Conservation (phyloP, 2,888 invertebrate genomes). For the Julus scandinavius region DNA sequence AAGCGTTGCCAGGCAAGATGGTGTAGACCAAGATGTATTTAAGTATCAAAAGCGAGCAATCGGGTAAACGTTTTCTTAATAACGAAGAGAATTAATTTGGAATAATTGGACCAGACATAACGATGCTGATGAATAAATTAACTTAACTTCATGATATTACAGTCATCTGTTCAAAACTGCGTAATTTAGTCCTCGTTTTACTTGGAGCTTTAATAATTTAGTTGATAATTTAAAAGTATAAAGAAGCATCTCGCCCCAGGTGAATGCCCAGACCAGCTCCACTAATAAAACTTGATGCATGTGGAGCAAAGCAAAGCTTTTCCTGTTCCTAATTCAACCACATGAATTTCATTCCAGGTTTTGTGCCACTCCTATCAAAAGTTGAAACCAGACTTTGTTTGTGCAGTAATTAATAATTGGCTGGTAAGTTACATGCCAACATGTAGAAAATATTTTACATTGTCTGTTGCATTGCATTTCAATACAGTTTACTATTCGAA, state of each 20-base stretch:
- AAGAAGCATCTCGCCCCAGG: not conserved
- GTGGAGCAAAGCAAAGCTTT: not conserved
- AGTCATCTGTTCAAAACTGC: not conserved
- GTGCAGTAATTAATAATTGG: not conserved
- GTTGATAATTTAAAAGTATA: not conserved
- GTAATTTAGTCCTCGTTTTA: not conserved
- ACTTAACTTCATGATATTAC: not conserved
- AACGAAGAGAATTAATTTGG: not conserved
- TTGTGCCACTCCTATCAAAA: not conserved
- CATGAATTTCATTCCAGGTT: not conserved
- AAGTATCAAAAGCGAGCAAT: not conserved
- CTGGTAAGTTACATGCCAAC: not conserved
- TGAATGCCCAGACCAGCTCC: not conserved
- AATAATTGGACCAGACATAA: not conserved
- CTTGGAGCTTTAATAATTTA: not conserved
- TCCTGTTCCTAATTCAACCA: not conserved
- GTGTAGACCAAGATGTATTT: not conserved
- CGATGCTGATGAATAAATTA: not conserved
- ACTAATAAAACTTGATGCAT: not conserved
- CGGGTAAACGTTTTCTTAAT: slow-evolving; percentile 1
- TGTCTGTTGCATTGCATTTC: not conserved
- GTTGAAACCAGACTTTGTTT: not conserved
- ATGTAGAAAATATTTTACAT: not conserved
- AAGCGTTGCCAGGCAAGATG: not conserved
- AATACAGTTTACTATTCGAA: not conserved